Percentiles rank a stretch among this genome's conserved stretches.
These are phyloP conservation scores for Trichosurus vulpecula DNA, from an alignment of 2,797 vertebrate genomes.

Conservation along the genomic window DNA sequence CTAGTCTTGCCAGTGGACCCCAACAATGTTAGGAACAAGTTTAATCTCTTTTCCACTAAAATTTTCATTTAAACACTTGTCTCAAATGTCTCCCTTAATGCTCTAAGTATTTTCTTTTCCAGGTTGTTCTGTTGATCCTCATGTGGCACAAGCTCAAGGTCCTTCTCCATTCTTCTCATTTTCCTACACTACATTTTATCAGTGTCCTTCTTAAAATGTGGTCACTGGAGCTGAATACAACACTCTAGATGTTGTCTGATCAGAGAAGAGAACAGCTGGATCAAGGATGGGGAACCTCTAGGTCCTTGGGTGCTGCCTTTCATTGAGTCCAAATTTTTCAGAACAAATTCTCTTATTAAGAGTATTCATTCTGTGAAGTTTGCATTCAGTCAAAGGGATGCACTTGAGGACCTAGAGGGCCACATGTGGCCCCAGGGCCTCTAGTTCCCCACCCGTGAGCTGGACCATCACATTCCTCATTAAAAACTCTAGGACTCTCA, in stretches of 20 bases:
- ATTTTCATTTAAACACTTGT: no score
- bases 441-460: not conserved
- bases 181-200: not conserved
- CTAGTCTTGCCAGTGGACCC: not conserved
- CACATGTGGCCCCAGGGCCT: no score
- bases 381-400: no score
- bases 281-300: no score
- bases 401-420: no score
- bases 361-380: no score
- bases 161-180: not conserved
- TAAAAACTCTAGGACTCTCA: not conserved
- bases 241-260: not conserved
- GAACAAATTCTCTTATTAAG: no score
- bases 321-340: no score
- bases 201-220: not conserved
- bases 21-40: not conserved
- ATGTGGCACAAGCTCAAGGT: not conserved
- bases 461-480: not conserved
- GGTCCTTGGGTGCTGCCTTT: no score
- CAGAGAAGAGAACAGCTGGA: not conserved
- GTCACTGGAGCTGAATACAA: not conserved
- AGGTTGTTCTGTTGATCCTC: not conserved
- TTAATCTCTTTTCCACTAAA: no score
- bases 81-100: no score
- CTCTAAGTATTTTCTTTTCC: no score